These are phyloP conservation scores for Cephus sareptanus DNA, from an alignment of 2,888 invertebrate species.

Conservation along the genomic window DNA sequence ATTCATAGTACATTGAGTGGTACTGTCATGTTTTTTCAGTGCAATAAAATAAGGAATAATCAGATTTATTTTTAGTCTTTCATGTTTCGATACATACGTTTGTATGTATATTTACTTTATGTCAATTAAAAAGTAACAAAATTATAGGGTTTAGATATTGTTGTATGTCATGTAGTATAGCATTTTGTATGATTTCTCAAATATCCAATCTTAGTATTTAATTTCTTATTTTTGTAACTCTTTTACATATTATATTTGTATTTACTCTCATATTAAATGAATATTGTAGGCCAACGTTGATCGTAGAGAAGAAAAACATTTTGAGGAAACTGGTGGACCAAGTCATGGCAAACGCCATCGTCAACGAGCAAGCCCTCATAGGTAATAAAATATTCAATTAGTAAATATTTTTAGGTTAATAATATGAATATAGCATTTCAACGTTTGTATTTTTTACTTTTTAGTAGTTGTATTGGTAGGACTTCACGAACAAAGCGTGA, in stretches of 20 bases:
- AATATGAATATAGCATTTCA: constrained; percentile 23
- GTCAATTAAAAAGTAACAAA: background rate
- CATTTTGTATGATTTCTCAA: too few species aligned
- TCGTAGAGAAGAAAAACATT: constrained; percentile 60
- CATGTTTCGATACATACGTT: background rate
- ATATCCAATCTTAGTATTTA: too few species aligned
- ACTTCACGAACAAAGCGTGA: constrained; percentile 56
- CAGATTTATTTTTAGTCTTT: background rate
- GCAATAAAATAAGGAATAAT: background rate
- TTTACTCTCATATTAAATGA: background rate
- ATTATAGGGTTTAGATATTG: background rate
- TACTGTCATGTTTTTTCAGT: background rate
- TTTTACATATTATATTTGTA: background rate
- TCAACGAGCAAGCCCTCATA: constrained; percentile 68
- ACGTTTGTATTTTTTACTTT: constrained; percentile 31
- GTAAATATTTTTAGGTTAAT: constrained; percentile 35
- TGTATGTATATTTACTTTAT: background rate
- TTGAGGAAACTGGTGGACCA: constrained; percentile 66
- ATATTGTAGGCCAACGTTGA: constrained; percentile 48
- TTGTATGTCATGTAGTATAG: too few species aligned
- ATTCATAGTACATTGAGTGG: background rate
- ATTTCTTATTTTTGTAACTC: too few species aligned
- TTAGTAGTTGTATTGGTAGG: constrained; percentile 48
- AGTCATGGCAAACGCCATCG: constrained; percentile 69
- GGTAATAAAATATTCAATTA: constrained; percentile 47